Conservation (phyloP, 2,797 vertebrate genomes). For the Leptoclinus maculatus region DNA sequence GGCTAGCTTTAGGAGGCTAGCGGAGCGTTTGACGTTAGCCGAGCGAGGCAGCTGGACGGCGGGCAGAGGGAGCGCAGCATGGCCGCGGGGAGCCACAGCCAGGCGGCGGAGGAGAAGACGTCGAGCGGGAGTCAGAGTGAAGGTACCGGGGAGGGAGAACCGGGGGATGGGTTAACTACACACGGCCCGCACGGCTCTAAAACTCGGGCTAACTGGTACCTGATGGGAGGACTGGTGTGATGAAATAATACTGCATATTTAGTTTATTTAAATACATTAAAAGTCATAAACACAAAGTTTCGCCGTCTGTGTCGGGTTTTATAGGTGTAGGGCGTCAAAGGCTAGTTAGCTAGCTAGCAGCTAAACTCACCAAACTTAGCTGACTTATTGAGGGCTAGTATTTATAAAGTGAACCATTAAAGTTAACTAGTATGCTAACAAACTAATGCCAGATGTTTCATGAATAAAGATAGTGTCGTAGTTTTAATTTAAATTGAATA, state of each 20-base stretch:
- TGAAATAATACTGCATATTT: neutral
- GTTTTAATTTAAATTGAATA: neutral
- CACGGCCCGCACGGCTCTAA: neutral
- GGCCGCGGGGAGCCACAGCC: conserved; percentile 61
- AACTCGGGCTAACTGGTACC: neutral
- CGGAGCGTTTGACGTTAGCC: too few relatives aligned
- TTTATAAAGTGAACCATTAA: neutral
- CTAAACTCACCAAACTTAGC: conserved; percentile 7
- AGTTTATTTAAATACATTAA: too few relatives aligned
- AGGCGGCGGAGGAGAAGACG: conserved; percentile 57
- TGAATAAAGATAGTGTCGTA: accelerated
- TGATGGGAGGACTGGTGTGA: too few relatives aligned
- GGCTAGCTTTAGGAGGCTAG: too few relatives aligned
- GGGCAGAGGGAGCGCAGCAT: conserved; percentile 62
- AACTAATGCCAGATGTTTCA: neutral
- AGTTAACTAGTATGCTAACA: neutral
- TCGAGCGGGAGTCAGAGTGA: conserved; percentile 70
- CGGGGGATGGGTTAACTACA: neutral
- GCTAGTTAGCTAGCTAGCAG: conserved; percentile 1
- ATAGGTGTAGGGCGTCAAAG: too few relatives aligned
- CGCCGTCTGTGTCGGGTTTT: too few relatives aligned
- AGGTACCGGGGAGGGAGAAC: conserved; percentile 48
- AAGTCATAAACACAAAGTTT: too few relatives aligned
- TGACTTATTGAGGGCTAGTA: neutral
- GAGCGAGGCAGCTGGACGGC: neutral